Conservation (phyloP, 2,888 invertebrate genomes). For the Zygogramma bicolorata region DNA sequence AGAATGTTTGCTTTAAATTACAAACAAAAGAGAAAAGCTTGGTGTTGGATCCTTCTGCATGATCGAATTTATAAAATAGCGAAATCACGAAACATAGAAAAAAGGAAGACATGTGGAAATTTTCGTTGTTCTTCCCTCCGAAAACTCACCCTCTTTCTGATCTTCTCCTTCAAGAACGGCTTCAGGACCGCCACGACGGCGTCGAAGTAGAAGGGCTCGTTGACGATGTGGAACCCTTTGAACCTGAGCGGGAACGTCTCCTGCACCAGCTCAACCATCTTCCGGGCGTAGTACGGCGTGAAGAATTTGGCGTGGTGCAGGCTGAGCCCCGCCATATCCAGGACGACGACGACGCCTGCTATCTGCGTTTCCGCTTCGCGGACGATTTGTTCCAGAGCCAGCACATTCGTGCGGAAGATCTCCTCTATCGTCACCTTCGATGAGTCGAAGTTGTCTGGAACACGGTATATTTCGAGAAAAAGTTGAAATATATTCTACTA, state of each 20-base stretch:
- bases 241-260: slow-evolving; percentile 68
- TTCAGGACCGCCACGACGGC: slow-evolving; percentile 78
- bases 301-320: slow-evolving; percentile 68
- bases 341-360: slow-evolving; percentile 69
- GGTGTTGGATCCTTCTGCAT: no score
- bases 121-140: no score
- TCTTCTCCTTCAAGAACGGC: slow-evolving; percentile 84
- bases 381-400: slow-evolving; percentile 69
- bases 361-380: slow-evolving; percentile 71
- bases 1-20: no score
- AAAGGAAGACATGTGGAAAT: no score
- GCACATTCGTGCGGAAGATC: slow-evolving; percentile 69
- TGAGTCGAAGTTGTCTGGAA: slow-evolving; percentile 67
- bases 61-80: no score
- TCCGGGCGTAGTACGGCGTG: slow-evolving; percentile 66
- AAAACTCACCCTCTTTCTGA: slow-evolving; percentile 76
- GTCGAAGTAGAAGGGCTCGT: slow-evolving; percentile 68
- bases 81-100: no score
- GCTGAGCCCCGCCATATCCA: slow-evolving; percentile 67
- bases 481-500: no score
- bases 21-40: no score
- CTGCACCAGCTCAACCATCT: slow-evolving; percentile 68
- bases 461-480: not conserved
- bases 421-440: slow-evolving; percentile 67
- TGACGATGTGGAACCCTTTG: slow-evolving; percentile 67